phyloP scores from a whole-genome alignment of 2,888 invertebrate genomes.

The Leptinotarsa rubiginosa region DNA sequence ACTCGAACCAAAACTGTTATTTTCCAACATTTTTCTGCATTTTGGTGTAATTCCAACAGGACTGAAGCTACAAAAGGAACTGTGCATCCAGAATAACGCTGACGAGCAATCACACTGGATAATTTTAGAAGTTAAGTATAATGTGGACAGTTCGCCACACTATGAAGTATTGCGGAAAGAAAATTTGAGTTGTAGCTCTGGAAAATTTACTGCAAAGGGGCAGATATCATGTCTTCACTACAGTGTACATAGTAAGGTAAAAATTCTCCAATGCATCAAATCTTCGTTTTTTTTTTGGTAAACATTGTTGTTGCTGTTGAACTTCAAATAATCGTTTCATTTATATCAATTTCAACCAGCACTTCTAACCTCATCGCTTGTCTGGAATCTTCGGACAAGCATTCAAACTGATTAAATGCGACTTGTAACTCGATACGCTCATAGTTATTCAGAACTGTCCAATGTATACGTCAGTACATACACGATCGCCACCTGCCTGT shows the following conservation, averaged over 20 bases:
- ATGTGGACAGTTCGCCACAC: constrained; percentile 45
- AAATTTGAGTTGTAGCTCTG: constrained; percentile 35
- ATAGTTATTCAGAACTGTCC: too few species aligned
- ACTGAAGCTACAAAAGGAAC: constrained; percentile 45
- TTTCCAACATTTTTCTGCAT: constrained; percentile 52
- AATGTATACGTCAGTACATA: too few species aligned
- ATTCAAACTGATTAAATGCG: too few species aligned
- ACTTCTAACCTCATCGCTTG: too few species aligned
- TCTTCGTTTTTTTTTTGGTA: background rate
- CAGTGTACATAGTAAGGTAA: constrained; percentile 41
- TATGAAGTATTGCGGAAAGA: constrained; percentile 38
- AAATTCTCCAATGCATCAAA: background rate
- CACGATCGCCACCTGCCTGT: too few species aligned
- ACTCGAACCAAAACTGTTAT: constrained; percentile 37
- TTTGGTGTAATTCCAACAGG: constrained; percentile 55
- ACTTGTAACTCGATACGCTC: too few species aligned
- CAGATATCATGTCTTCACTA: constrained; percentile 39
- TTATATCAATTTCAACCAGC: too few species aligned
- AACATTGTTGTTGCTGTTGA: too few species aligned
- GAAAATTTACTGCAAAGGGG: constrained; percentile 30
- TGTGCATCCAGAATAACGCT: constrained; percentile 52
- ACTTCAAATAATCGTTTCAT: too few species aligned
- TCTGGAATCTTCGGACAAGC: too few species aligned
- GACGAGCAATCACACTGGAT: constrained; percentile 52
- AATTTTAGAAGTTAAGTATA: constrained; percentile 56